Base-by-base conservation (phyloP, 2,888 invertebrate genomes). In the Xylota segnis region DNA sequence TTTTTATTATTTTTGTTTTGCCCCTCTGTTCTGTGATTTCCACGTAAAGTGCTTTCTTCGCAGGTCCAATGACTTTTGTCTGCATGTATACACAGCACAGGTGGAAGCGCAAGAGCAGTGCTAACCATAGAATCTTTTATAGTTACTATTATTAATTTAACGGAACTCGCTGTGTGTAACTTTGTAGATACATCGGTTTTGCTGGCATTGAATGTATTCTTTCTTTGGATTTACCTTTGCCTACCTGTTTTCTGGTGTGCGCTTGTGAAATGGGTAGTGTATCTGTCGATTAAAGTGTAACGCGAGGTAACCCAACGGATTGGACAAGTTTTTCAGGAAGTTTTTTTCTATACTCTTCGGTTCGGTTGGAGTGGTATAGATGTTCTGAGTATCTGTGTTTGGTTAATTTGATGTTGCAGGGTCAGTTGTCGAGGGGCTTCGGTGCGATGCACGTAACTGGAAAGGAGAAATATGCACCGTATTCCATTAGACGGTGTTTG, bases 271-370 rank as follows among this genome's bases (percentile, higher is more conserved):
- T 65, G 34, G 66, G 68, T 34, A 23, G 61, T 6, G 18, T 70
- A 76, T 82, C 70, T 70, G 82, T 72, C 82, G 82, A 86, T 72
- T 23, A 72, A 86, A 82, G 82, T 86, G 72, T 86, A 86, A 82
- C 86, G 82, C 71, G 77, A 82, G 86, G 86, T 86, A 86, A 77
- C 50, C 68, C 82, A 86, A 82, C 86, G 86, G 86, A 82, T 86
- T 82, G 61, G 71, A 86, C 86, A 72, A 82, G 86, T 86, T 86
- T 86, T 86, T 86, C 86, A 86, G 86, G 86, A 86, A 86, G 86
- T 86, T 52, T 23, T n/a, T n/a, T n/a, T n/a, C n/a, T 16, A 14
- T 65, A 43, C 18, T 65, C 54, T 32, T 77, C 23, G 23, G 59
- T 18, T 66, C 29, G 37, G 32, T 43, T 47, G 29, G 27, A 7